phyloP scores from a whole-genome alignment of 2,113 vertebrate species.

The Pipra filicauda region DNA sequence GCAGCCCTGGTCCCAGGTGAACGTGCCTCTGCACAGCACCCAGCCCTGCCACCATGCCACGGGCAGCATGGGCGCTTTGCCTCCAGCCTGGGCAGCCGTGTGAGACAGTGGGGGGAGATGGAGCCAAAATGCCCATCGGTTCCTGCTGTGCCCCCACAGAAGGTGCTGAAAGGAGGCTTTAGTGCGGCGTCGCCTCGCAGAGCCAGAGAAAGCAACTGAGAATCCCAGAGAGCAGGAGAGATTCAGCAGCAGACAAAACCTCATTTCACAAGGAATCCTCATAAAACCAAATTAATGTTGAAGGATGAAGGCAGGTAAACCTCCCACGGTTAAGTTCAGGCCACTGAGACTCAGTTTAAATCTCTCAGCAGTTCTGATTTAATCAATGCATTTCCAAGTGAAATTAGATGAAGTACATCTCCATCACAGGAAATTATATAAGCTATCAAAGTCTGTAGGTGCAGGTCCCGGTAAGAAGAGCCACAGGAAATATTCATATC shows the following conservation, averaged over 20 bases:
- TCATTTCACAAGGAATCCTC: constrained; percentile 46
- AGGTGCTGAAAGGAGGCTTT: not conserved
- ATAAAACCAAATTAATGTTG: constrained; percentile 54
- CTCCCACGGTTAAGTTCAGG: constrained; percentile 56
- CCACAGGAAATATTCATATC: constrained; percentile 28
- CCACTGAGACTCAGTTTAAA: constrained; percentile 52
- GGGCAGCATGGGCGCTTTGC: rapidly evolving
- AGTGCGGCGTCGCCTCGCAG: rapidly evolving
- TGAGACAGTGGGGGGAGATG: not conserved
- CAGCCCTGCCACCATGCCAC: not conserved
- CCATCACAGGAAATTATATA: constrained; percentile 57
- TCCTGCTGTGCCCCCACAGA: rapidly evolving
- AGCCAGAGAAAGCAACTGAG: not conserved
- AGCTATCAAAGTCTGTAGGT: constrained; percentile 47
- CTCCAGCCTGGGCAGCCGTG: not conserved
- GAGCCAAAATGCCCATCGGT: not conserved
- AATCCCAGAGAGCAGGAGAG: not conserved
- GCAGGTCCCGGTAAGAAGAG: not conserved
- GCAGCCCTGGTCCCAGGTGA: rapidly evolving
- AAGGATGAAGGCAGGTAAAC: constrained; percentile 64
- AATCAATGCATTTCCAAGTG: constrained; percentile 64
- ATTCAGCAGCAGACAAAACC: not conserved
- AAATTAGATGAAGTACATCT: constrained; percentile 65
- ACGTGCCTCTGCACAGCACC: not conserved
- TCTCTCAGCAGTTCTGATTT: constrained; percentile 62